Base-by-base conservation (phyloP, 64 coral and sea anemone genomes). In the Stichodactyla helianthus region DNA sequence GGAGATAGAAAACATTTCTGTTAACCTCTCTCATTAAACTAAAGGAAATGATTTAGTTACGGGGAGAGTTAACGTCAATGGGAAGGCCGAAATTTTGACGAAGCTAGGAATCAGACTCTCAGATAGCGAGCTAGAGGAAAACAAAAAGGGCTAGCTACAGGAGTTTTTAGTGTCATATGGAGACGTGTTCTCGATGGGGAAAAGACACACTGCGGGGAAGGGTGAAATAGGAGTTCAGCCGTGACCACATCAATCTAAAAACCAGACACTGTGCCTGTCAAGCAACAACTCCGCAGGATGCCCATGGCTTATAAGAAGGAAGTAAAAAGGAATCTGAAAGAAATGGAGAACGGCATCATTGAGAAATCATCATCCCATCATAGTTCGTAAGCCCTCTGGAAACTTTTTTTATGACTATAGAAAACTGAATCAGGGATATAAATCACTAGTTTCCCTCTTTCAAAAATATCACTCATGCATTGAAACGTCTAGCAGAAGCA, bases 321-420 rank as follows among this genome's bases (percentile, higher is more conserved):
- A 51, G 91, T 93, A 15, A 88, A 89, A 80, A 20, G 23, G 16
- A 74, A 93, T 74, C 82, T 89, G 50, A 89, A 86, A 62, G 86
- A 61, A 51, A 31, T 31, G 28, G 68, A 93, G 16, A 87, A 93
- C 82, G 87, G 91, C 55, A 28, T 93, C 59, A 93, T 89, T 60
- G 77, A 93, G n/a, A 93, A 86, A 82, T 93, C 87, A 82, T 89
- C 87, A 81, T 89, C 92, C 10, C 54, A 93, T 31, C 0, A 31
- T 31, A 31, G 28, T 31, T 31, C 82, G 88, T 59, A 93, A 89
- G 60, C 63, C 88, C 35, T 93, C 87, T 31, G 92, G 88, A 60
- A 13, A 57, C 55, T 57, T 57, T 94, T 94, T 84, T 54, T 88
- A 90, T 50, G 85, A 94, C 71, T 94, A 94, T 28, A 26, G 79